Evolutionary conservation across 1,140 invertebrate species (phyloP).

Genomic region (Diorhabda elongata): DNA sequence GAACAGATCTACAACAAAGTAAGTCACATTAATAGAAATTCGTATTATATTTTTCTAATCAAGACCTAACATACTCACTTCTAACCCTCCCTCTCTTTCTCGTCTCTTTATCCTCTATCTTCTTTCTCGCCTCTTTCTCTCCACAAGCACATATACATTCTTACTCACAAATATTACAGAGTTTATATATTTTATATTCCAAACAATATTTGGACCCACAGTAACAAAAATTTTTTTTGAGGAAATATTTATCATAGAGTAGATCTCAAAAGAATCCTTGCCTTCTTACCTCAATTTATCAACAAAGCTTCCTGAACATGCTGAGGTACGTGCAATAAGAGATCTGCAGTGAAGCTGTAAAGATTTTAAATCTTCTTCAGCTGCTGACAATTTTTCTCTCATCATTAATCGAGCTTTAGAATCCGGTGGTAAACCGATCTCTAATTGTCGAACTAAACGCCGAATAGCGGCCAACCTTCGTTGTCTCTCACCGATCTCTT

Average conservation of each 20-base stretch:
- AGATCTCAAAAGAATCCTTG: background rate
- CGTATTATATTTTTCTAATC: background rate
- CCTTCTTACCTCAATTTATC: constrained; percentile 27
- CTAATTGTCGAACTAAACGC: constrained; percentile 62
- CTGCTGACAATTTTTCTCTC: constrained; percentile 66
- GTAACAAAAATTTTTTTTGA: background rate
- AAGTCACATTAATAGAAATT: constrained; percentile 5
- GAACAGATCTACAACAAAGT: constrained; percentile 26
- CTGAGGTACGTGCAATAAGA: constrained; percentile 64
- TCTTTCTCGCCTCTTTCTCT: background rate
- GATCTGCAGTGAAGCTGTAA: constrained; percentile 75
- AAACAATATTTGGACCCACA: background rate
- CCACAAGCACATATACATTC: background rate
- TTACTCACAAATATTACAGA: background rate
- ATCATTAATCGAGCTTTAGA: constrained; percentile 60
- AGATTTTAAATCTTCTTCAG: constrained; percentile 72
- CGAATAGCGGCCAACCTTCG: constrained; percentile 62
- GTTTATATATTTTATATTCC: background rate
- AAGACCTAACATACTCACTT: background rate
- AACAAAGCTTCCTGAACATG: constrained; percentile 43
- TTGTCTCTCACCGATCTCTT: constrained; percentile 69
- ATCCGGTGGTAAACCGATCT: constrained; percentile 61
- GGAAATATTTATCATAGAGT: background rate
- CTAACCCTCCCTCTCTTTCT: background rate
- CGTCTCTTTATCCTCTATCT: background rate